Conservation (phyloP, 2,888 invertebrate species). For the Xestoiulus laeticollis region DNA sequence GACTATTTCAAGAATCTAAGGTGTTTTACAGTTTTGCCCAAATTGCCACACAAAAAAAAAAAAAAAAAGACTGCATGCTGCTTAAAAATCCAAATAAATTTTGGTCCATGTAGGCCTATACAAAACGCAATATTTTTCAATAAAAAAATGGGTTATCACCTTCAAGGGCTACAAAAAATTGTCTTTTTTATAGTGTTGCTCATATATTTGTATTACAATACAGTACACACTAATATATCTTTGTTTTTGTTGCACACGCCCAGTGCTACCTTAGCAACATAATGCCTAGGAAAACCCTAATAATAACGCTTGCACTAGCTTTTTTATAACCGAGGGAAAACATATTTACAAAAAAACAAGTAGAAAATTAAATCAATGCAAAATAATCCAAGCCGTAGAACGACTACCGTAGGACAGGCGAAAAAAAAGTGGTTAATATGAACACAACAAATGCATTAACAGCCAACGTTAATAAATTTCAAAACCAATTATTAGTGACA, state of each 20-base stretch:
- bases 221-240: background rate
- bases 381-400: background rate
- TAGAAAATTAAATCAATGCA: conserved; percentile 14
- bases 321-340: background rate
- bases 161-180: background rate
- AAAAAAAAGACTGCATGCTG: background rate
- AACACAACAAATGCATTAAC: conserved; percentile 34
- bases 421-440: background rate
- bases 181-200: background rate
- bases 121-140: background rate
- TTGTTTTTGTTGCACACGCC: background rate
- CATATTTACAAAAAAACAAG: background rate
- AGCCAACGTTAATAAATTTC: background rate
- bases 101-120: background rate
- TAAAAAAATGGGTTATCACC: background rate
- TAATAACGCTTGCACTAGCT: conserved; percentile 16
- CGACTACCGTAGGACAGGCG: background rate
- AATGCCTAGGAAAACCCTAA: background rate
- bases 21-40: background rate
- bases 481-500: background rate
- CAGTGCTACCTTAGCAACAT: conserved; percentile 21
- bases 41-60: no score
- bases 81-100: background rate
- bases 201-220: background rate
- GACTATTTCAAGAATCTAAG: background rate